Evolutionary conservation across 2,113 vertebrate species (phyloP), one percentile per base, ranked within the genome.

Genomic region (Furnarius figulus): DNA sequence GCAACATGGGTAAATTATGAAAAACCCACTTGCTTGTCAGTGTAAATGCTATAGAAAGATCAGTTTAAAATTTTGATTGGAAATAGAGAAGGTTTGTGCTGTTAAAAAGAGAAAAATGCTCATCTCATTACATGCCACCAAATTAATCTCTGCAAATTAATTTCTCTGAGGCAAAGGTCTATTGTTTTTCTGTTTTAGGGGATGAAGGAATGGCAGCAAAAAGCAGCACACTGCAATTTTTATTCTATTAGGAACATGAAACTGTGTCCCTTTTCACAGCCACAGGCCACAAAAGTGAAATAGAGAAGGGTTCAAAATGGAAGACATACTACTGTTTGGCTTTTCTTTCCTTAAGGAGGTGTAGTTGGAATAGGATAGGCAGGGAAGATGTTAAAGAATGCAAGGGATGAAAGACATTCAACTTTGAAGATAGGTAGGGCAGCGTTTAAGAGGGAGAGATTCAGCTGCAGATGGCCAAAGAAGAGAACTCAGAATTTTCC

Each of bases 1-100:
- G 81, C 62, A 94, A 82, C 61, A 79, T n/a, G n/a, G 96, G 85
- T 97, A 97, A 97, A 97, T 97, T 96, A 97, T 97, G 97, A 96
- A 98, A 98, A 97, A 95, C 79, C 83, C 89, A 91, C 89, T 96
- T 95, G 70, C 83, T 95, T 93, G 56, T 94, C 75, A 96, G 94
- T 95, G 68, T 82, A 96, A 97, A 97, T 87, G 89, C 63, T 97
- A 95, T 82, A 96, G 74, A 92, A 97, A 92, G 17, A 92, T 86
- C 50, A 61, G 88, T 93, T 96, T 95, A 90, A 93, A 97, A 93
- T 95, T 96, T 91, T 46, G 46, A 94, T 82, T 97, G 49, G 83
- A 93, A 94, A 93, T 77, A 93, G 73, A 95, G 65, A 80, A 95
- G 86, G 74, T 92, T 92, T 85, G 31, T 93, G 85, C 76, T 68